Evolutionary conservation across 2,888 invertebrate species (phyloP).

Genomic region (Caenorhabditis becei): DNA sequence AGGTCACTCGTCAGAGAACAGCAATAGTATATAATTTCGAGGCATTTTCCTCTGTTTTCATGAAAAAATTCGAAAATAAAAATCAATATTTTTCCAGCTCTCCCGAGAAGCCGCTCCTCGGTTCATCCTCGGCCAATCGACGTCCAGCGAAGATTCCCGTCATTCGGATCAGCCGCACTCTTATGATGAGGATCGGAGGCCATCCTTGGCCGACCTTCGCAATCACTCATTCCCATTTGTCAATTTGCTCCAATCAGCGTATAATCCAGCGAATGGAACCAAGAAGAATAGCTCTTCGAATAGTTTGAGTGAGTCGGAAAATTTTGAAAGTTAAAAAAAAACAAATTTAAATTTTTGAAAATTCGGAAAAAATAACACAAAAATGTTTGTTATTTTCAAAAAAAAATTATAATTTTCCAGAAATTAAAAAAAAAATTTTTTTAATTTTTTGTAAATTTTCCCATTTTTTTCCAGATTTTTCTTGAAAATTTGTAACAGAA

Average conservation of each 20-base stretch:
- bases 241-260: slow-evolving; percentile 54
- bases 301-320: slow-evolving; percentile 21
- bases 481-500: too few species aligned
- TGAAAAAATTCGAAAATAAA: background rate
- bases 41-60: too few species aligned
- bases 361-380: too few species aligned
- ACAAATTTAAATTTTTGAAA: too few species aligned
- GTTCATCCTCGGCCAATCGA: slow-evolving; percentile 55
- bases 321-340: background rate
- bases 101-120: slow-evolving; percentile 39
- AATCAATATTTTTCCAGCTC: background rate
- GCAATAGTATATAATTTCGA: too few species aligned
- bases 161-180: slow-evolving; percentile 39
- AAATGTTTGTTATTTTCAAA: too few species aligned
- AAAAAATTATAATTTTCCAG: background rate
- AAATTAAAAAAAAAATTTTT: background rate
- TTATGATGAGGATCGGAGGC: slow-evolving; percentile 44
- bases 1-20: too few species aligned
- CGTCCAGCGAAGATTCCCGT: slow-evolving; percentile 55
- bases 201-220: slow-evolving; percentile 38
- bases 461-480: too few species aligned
- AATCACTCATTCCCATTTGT: slow-evolving; percentile 61
- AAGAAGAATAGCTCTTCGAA: slow-evolving; percentile 40
- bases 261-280: slow-evolving; percentile 51
- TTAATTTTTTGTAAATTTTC: too few species aligned